These are phyloP conservation scores for Ptychadena robeensis DNA, from an alignment of 2,797 vertebrate genomes.

Conservation along the genomic window DNA sequence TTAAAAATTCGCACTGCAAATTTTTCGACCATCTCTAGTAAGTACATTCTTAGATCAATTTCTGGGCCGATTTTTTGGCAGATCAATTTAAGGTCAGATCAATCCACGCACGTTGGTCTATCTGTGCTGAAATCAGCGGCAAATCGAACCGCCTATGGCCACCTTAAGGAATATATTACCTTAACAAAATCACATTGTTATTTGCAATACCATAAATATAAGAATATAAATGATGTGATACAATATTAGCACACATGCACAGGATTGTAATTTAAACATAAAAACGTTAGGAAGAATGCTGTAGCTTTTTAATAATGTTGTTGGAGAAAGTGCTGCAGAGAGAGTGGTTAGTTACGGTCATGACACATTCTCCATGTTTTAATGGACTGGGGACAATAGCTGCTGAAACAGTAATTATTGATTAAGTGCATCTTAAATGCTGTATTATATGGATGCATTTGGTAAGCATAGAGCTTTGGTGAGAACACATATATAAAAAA, in stretches of 20 bases:
- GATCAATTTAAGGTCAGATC: no score
- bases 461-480: constrained; percentile 46
- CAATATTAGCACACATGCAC: not conserved
- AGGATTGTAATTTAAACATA: not conserved
- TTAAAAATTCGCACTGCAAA: no score
- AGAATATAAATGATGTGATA: not conserved
- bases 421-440: constrained; percentile 39
- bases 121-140: no score
- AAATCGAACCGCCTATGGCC: no score
- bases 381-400: constrained; percentile 53
- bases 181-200: no score
- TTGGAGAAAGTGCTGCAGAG: not conserved
- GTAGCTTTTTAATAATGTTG: constrained; percentile 1
- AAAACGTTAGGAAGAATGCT: not conserved
- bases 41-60: no score
- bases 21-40: no score
- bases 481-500: constrained; percentile 45
- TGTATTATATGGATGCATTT: constrained; percentile 39
- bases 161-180: no score
- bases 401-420: constrained; percentile 55
- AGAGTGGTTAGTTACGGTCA: constrained; percentile 55
- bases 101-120: no score
- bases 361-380: constrained; percentile 18
- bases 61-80: no score
- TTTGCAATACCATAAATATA: not conserved